Base-by-base conservation (phyloP, 2,113 vertebrate species). In the Centropus unirufus region DNA sequence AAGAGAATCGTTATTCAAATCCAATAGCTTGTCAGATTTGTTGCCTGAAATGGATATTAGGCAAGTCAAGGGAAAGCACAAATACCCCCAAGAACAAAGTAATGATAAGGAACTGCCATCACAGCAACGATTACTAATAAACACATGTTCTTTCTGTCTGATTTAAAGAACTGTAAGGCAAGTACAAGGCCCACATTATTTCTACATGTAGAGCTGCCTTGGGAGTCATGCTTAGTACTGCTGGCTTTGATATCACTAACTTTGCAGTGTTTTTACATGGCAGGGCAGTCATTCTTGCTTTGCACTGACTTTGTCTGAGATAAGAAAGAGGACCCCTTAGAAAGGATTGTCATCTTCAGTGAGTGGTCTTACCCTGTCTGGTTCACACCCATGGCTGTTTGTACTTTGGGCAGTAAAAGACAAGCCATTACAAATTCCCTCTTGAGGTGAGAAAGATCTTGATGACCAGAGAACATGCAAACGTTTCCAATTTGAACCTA, bases 51-150 rank as follows among this genome's bases (percentile, higher is more conserved):
- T 46, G 64, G 14, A 12, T 42, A 55, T 16, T 32, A 62, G 17
- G 21, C 34, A 8, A 78, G 54, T 16, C 46, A 86, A 62, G 81
- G 5, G 12, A 83, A 85, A 80, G 11, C 0, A 2, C 26, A 42
- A 47, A 51, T 24, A 0, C 1, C 16, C 13, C 6, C 0, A 3
- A 51, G 1, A 59, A 76, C 44, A 21, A 47, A 54, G 14, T 58
- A 16, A 63, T 54, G 10, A 30, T 42, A 47, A 47, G 8, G 18
- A 62, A 27, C 15, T 49, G 6, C 26, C 66, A 36, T 11, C 14
- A 57, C 40, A 61, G 3, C 12, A 67, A 36, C 9, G 4, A 42
- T n/a, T 49, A 49, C 23, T 76, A 30, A 69, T 20, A 73, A 69
- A 42, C 7, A 42, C 3, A 5, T 14, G 12, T 54, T 21, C 40